Evolutionary conservation across 2,888 invertebrate species (phyloP).

Genomic region (Cryptocheilus praepositus): DNA sequence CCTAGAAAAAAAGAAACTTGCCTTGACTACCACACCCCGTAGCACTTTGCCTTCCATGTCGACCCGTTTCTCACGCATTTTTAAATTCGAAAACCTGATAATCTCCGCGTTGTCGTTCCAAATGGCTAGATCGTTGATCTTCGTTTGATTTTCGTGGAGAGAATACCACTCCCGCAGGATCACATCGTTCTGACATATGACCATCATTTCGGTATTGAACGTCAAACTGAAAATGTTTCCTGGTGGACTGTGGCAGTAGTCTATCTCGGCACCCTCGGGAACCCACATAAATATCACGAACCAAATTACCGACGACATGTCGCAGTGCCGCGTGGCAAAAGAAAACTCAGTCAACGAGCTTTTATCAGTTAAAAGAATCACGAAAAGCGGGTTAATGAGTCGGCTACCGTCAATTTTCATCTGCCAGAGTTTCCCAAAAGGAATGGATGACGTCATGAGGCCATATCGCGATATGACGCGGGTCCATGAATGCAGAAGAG

Average conservation of each 20-base stretch:
- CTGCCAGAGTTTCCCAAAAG: background rate
- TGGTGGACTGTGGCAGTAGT: slow-evolving; percentile 35
- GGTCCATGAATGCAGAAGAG: background rate
- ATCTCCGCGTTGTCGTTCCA: slow-evolving; percentile 39
- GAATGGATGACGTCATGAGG: background rate
- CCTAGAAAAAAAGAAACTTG: slow-evolving; percentile 28
- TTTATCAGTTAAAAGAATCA: background rate
- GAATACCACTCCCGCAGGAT: slow-evolving; percentile 55
- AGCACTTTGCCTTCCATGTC: slow-evolving; percentile 43
- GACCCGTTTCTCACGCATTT: slow-evolving; percentile 48
- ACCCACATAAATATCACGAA: slow-evolving; percentile 48
- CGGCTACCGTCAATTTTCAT: background rate
- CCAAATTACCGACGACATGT: slow-evolving; percentile 42
- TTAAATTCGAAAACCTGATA: background rate
- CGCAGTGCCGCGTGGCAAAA: background rate
- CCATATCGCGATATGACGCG: background rate
- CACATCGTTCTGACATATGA: slow-evolving; percentile 41
- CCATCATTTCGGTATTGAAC: slow-evolving; percentile 55
- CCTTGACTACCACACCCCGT: slow-evolving; percentile 44
- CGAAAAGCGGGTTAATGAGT: background rate
- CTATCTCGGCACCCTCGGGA: slow-evolving; percentile 8
- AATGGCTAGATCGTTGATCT: slow-evolving; percentile 32
- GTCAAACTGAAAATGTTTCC: slow-evolving; percentile 46
- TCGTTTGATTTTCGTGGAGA: slow-evolving; percentile 26
- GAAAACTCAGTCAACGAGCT: background rate